Percentiles rank a stretch among this genome's conserved stretches.
These are phyloP conservation scores for Sericinus montela DNA, from an alignment of 2,888 invertebrate genomes.

Conservation along the genomic window DNA sequence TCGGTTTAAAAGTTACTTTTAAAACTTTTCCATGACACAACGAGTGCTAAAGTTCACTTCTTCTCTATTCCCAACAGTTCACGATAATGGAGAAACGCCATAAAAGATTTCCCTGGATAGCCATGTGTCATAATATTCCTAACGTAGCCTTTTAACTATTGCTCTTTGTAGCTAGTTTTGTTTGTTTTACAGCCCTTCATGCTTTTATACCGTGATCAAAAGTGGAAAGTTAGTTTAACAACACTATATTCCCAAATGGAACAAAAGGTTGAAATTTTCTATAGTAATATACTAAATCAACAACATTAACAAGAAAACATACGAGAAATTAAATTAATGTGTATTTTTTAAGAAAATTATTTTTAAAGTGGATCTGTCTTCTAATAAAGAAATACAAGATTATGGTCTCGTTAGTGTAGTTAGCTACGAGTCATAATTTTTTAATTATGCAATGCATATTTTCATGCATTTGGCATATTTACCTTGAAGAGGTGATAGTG, in stretches of 20 bases:
- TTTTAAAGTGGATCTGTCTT: too few species aligned
- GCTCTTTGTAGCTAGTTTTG: constrained; percentile 28
- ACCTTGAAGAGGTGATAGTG: too few species aligned
- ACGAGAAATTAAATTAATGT: too few species aligned
- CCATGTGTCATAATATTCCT: constrained; percentile 25
- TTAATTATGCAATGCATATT: too few species aligned
- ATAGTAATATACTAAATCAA: background rate
- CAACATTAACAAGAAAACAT: too few species aligned
- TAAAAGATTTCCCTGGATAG: constrained; percentile 71
- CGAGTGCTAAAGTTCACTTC: background rate
- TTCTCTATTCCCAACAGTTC: background rate
- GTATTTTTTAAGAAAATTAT: too few species aligned
- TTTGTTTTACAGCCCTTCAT: constrained; percentile 30
- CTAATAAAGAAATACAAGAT: too few species aligned
- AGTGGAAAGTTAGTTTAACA: constrained; percentile 23
- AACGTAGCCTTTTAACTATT: constrained; percentile 4
- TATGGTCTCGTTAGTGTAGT: too few species aligned
- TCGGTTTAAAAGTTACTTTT: background rate
- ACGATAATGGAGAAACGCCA: constrained; percentile 35
- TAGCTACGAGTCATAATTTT: too few species aligned
- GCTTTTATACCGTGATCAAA: constrained; percentile 32
- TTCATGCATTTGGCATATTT: too few species aligned
- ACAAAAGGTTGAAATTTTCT: background rate
- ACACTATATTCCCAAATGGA: background rate
- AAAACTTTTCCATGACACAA: background rate